These are phyloP conservation scores for Cenopis cana DNA, from an alignment of 2,888 invertebrate species.

Conservation along the genomic window DNA sequence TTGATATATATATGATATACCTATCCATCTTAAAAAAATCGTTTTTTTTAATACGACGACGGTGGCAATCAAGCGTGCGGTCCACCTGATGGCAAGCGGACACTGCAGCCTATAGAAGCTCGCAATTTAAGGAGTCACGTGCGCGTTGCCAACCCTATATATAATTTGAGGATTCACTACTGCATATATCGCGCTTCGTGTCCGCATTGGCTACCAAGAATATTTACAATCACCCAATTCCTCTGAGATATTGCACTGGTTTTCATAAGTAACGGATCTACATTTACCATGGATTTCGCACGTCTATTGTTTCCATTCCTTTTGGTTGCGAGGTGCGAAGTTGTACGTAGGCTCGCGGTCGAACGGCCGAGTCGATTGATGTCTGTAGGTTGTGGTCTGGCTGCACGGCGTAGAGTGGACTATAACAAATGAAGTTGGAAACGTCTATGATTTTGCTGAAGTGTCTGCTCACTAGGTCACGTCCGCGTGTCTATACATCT, in stretches of 20 bases:
- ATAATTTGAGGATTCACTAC: no score
- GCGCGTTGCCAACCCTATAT: no score
- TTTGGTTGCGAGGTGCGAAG: conserved; percentile 59
- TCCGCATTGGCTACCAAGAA: conserved; percentile 11
- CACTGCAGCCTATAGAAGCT: no score
- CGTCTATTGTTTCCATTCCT: conserved; percentile 69
- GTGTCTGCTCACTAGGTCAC: conserved; percentile 55
- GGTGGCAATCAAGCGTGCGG: no score
- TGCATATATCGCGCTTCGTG: conserved; percentile 8
- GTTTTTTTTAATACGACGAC: no score
- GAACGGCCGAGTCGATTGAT: conserved; percentile 59
- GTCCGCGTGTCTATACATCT: conserved; percentile 53
- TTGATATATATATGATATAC: conserved; percentile 5
- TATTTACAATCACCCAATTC: conserved; percentile 21
- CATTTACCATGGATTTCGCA: conserved; percentile 72
- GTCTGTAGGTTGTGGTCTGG: conserved; percentile 71
- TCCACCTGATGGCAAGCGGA: no score
- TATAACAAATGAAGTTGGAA: conserved; percentile 22
- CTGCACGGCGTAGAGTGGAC: conserved; percentile 47
- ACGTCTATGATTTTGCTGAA: conserved; percentile 11
- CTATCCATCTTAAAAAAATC: conserved; percentile 20
- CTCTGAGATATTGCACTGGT: conserved; percentile 34
- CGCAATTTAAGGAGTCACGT: no score
- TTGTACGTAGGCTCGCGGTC: conserved; percentile 42
- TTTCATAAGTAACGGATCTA: conserved; percentile 65